Evolutionary conservation across 2,797 vertebrate species (phyloP).

Genomic region (Lacerta bilineata): DNA sequence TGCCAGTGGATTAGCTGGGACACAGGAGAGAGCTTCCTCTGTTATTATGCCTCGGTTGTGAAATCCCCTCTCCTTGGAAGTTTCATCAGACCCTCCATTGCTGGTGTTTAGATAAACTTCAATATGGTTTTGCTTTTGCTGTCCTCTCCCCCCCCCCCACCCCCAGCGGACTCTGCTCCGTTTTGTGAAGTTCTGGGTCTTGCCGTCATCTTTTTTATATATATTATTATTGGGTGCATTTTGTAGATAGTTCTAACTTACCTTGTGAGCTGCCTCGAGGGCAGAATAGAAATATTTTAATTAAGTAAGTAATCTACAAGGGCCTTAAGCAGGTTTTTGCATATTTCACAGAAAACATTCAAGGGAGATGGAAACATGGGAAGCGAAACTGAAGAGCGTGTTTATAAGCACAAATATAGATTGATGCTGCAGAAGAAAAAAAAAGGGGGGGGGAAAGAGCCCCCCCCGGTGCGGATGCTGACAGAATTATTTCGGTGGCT

Average conservation of each 20-base stretch:
- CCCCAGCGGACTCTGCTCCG: background rate
- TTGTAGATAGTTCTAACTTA: background rate
- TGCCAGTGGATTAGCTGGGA: background rate
- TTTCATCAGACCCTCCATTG: background rate
- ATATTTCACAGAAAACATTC: slow-evolving; percentile 18
- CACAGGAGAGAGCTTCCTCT: background rate
- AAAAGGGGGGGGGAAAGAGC: background rate
- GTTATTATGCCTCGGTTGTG: background rate
- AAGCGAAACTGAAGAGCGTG: slow-evolving; percentile 66
- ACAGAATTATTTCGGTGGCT: slow-evolving; percentile 31
- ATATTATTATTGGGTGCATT: background rate
- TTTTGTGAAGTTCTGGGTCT: background rate
- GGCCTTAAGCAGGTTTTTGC: background rate
- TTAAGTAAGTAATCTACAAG: background rate
- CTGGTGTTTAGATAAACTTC: background rate
- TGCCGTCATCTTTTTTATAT: background rate
- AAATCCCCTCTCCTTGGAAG: background rate
- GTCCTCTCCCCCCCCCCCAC: background rate
- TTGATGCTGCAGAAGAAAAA: slow-evolving; percentile 21
- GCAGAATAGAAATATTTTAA: background rate
- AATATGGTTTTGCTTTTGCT: background rate
- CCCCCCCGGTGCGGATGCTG: slow-evolving; percentile 58
- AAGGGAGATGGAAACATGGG: background rate
- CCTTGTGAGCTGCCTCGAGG: background rate
- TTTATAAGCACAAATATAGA: slow-evolving; percentile 57